These are phyloP conservation scores for Pangasianodon hypophthalmus DNA, from an alignment of 2,113 vertebrate genomes.

Conservation along the genomic window DNA sequence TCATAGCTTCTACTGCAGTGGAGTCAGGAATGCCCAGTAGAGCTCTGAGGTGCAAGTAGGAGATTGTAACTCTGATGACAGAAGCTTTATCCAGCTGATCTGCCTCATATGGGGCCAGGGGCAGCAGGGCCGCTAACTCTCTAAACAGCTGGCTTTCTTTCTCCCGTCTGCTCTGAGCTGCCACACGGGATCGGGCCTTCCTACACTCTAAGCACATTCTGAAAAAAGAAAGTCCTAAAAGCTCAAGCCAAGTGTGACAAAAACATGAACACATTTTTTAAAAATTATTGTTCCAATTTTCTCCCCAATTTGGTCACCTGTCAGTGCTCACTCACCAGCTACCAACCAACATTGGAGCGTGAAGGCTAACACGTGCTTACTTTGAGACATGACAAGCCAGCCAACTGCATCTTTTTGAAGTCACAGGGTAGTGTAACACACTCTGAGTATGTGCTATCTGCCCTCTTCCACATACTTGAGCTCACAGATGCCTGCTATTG, in stretches of 20 bases:
- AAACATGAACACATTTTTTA: not conserved
- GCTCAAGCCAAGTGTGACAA: not conserved
- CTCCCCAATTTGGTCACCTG: not conserved
- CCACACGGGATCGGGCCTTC: conserved; percentile 54
- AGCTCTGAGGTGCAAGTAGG: conserved; percentile 55
- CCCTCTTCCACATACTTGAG: not conserved
- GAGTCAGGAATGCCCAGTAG: conserved; percentile 34
- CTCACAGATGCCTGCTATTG: not conserved
- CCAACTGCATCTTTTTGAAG: no score
- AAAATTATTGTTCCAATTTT: not conserved
- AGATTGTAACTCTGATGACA: conserved; percentile 58
- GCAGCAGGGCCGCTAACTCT: conserved; percentile 57
- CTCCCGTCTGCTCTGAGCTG: conserved; percentile 55
- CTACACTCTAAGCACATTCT: conserved; percentile 56
- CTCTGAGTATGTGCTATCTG: not conserved
- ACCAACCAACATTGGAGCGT: not conserved
- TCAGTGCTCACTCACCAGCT: not conserved
- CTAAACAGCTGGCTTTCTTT: conserved; percentile 58
- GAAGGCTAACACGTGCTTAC: not conserved
- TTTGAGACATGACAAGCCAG: no score
- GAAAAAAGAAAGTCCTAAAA: not conserved
- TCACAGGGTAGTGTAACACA: no score
- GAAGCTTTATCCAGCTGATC: conserved; percentile 61
- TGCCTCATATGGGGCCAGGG: conserved; percentile 36
- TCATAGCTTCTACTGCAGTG: not conserved